Base-by-base conservation (phyloP, 2,113 vertebrate genomes). In the Brachirus orientalis region DNA sequence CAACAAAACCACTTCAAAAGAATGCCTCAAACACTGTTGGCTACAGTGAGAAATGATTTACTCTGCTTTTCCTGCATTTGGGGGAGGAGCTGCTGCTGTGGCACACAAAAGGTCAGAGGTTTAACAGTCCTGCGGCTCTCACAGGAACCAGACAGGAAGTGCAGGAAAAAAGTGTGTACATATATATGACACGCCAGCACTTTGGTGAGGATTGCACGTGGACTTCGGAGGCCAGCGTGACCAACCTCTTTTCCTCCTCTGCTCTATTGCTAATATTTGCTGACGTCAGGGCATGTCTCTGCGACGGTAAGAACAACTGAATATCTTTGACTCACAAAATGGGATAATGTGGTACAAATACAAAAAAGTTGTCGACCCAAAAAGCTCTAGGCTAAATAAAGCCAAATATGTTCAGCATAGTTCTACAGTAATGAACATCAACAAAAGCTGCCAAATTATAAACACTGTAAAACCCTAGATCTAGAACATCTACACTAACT, bases 161-260 rank as follows among this genome's bases (percentile, higher is more conserved):
- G 44, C 63, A 80, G 90, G 86, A 91, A 92, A 77, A 86, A 91
- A 91, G 85, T 84, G 91, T 90, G 87, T 83, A 86, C 83, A 86
- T 89, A 89, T 89, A 81, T 64, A 22, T 89, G 80, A 92, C 88
- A 85, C 75, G 36, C 38, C 78, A 60, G 66, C 80, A 52, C 79
- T 79, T 81, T 71, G 69, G 76, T 72, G 48, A 61, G 55, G 70
- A 69, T 45, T 53, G 61, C 72, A 67, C 50, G 50, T 71, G 61
- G 79, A 84, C 86, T 86, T 87, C 80, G 78, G 61, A 86, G 75
- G 68, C 44, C 14, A 6, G 54, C 17, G 9, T 47, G 63, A 48
- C 41, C 35, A 52, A 66, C 75, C 55, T 51, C 53, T 43, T 28
- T 73, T 80, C 75, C 74, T 72, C 47, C 59, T 40, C 55, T 82